These are phyloP conservation scores for Pholis gunnellus DNA, from an alignment of 2,113 vertebrate genomes.

Conservation along the genomic window DNA sequence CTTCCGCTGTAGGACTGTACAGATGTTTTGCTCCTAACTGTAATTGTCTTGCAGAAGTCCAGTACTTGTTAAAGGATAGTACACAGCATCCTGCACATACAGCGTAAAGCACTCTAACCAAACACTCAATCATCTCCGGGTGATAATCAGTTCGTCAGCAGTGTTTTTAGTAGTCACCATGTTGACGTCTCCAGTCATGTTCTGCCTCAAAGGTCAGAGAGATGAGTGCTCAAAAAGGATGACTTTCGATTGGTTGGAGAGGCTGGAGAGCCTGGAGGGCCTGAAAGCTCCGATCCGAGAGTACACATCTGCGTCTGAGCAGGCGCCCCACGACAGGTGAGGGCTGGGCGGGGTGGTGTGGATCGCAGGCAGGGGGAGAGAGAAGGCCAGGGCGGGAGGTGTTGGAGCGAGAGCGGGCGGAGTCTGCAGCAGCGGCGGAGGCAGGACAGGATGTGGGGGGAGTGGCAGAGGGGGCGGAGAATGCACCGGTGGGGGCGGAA, in stretches of 20 bases:
- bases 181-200: neutral
- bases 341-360: conserved; percentile 81
- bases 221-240: conserved; percentile 86
- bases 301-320: conserved; percentile 80
- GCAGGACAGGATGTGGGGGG: conserved; percentile 44
- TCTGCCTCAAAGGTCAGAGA: conserved; percentile 63
- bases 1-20: neutral
- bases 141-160: neutral
- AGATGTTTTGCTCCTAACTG: conserved; percentile 4
- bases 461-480: conserved; percentile 30
- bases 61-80: neutral
- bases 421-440: conserved; percentile 15
- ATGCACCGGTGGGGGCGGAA: neutral
- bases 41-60: neutral
- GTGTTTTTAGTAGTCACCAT: neutral
- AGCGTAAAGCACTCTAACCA: neutral
- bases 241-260: conserved; percentile 79
- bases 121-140: neutral
- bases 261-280: conserved; percentile 73
- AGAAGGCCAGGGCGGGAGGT: conserved; percentile 34
- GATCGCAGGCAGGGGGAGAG: conserved; percentile 67
- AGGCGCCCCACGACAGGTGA: conserved; percentile 75
- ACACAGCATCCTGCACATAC: neutral
- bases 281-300: conserved; percentile 77
- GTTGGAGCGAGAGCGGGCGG: conserved; percentile 38